Evolutionary conservation across 2,797 vertebrate species (phyloP).

Genomic region (Vireo griseus): DNA sequence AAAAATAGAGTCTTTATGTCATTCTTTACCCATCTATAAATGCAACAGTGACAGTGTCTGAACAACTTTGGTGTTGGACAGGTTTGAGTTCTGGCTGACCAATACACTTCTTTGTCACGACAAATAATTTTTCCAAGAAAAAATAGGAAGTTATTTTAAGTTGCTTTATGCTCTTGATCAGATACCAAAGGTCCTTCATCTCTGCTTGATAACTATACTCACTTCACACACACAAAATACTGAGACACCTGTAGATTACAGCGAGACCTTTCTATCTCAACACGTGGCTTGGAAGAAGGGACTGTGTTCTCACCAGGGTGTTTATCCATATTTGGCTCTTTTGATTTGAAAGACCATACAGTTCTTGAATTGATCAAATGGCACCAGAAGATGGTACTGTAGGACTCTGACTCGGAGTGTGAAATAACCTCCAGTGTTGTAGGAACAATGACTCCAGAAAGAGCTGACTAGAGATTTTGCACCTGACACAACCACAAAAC

Average conservation of each 20-base stretch:
- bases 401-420: neutral
- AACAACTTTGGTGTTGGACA: neutral
- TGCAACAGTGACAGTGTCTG: neutral
- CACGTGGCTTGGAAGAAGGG: neutral
- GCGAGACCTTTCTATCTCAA: neutral
- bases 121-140: neutral
- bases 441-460: neutral
- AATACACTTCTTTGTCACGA: neutral
- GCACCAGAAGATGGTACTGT: neutral
- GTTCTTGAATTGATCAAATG: neutral
- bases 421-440: neutral
- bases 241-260: neutral
- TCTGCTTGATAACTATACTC: neutral
- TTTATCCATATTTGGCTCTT: neutral
- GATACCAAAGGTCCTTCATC: neutral
- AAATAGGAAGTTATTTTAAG: neutral
- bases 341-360: neutral
- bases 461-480: neutral
- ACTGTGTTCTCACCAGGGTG: neutral
- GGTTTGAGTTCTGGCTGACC: neutral
- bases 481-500: neutral
- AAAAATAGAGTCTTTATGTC: no score
- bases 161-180: neutral
- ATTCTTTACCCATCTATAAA: no score
- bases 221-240: neutral